A percentile compares a stretch with the other conserved stretches of the same genome.
Conservation (phyloP, 2,888 invertebrate genomes). For the Hirtodrosophila histrioides region DNA sequence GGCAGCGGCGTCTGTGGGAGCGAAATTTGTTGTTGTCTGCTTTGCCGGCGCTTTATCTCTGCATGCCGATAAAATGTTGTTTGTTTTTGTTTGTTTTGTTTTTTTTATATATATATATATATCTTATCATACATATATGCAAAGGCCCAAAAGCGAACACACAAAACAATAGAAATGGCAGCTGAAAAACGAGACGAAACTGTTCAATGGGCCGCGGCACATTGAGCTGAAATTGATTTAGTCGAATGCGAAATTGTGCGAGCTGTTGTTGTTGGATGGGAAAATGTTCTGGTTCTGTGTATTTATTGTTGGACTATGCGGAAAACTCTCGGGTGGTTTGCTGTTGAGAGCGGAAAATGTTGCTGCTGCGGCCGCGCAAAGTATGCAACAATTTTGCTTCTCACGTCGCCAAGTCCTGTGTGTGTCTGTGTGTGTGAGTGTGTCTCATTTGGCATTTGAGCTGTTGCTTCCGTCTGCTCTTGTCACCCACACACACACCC, state of each 20-base stretch:
- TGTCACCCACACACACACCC: conserved; percentile 8
- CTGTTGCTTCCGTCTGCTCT: conserved; percentile 67
- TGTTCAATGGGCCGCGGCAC: conserved; percentile 37
- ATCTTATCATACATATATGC: conserved; percentile 5
- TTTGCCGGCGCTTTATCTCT: conserved; percentile 64
- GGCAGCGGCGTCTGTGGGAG: conserved; percentile 34
- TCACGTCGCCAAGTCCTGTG: conserved; percentile 23
- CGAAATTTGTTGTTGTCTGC: conserved; percentile 29
- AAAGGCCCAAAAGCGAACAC: conserved; percentile 1
- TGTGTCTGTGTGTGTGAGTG: conserved; percentile 15
- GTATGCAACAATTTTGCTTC: conserved; percentile 75
- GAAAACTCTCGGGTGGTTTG: conserved; percentile 33
- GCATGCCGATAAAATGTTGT: conserved; percentile 61
- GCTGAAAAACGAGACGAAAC: conserved; percentile 2
- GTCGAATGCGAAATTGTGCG: conserved; percentile 3
- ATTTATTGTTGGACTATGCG: conserved; percentile 19
- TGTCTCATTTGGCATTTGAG: conserved; percentile 65
- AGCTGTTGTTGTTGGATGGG: conserved; percentile 18
- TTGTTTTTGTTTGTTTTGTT: conserved; percentile 34
- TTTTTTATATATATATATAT: neutral
- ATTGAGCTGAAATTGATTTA: conserved; percentile 37
- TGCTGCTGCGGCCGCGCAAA: conserved; percentile 63
- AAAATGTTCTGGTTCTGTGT: conserved; percentile 15
- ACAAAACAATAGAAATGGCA: conserved; percentile 6
- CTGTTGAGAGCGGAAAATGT: conserved; percentile 50